phyloP scores from a whole-genome alignment of 2,888 invertebrate genomes.

The Yponomeuta evonymella region DNA sequence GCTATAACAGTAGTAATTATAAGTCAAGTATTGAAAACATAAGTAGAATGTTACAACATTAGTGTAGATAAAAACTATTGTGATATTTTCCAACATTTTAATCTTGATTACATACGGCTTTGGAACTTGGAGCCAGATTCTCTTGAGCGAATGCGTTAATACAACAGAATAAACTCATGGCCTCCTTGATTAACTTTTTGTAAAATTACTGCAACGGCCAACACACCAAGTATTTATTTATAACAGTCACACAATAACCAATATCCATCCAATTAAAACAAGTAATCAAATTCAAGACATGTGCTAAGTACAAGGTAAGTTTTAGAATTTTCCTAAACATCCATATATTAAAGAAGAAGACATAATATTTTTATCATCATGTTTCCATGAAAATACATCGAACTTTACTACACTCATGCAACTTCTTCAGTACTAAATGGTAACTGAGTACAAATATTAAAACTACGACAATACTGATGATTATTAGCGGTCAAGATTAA shows the following conservation, averaged over 20 bases:
- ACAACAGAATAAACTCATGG: not conserved
- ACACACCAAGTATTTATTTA: slow-evolving; percentile 6
- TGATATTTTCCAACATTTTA: too few relatives aligned
- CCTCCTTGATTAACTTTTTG: too few relatives aligned
- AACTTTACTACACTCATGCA: slow-evolving; percentile 1
- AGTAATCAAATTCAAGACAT: not conserved
- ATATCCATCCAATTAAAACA: slow-evolving; percentile 3
- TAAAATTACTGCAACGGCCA: not conserved
- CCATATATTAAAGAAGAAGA: not conserved
- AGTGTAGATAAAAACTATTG: too few relatives aligned
- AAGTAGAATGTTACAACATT: too few relatives aligned
- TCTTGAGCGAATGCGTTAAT: not conserved
- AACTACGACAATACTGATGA: not conserved
- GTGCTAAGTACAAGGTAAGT: not conserved
- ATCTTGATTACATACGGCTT: too few relatives aligned
- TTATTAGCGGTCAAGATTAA: not conserved
- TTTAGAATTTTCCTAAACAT: slow-evolving; percentile 6
- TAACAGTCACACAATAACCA: slow-evolving; percentile 4
- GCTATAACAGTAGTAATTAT: too few relatives aligned
- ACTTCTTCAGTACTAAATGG: not conserved
- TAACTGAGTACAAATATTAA: not conserved
- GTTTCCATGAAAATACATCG: slow-evolving; percentile 11
- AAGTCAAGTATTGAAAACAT: too few relatives aligned
- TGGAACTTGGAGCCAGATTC: too few relatives aligned
- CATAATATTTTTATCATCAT: not conserved